phyloP scores from a whole-genome alignment of 2,113 vertebrate species.

The Trachemys scripta region DNA sequence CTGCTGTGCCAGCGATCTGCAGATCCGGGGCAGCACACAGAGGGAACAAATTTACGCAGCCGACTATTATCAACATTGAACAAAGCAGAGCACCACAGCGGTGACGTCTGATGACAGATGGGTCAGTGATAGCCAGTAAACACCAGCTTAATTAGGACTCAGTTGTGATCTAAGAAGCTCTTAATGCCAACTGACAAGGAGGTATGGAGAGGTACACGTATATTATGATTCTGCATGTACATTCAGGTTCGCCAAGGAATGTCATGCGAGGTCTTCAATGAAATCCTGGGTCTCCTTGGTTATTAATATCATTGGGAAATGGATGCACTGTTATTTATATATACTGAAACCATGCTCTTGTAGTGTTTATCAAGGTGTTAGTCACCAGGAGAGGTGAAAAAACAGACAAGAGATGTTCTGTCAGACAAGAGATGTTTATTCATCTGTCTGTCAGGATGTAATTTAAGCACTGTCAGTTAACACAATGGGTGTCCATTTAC shows the following conservation, averaged over 20 bases:
- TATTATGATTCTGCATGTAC: background rate
- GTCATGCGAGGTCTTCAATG: background rate
- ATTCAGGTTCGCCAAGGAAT: background rate
- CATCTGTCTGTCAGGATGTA: background rate
- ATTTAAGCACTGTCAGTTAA: background rate
- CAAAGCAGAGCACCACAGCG: too few relatives aligned
- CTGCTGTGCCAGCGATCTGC: too few relatives aligned
- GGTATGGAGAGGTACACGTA: too few relatives aligned
- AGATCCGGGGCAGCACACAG: too few relatives aligned
- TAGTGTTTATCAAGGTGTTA: background rate
- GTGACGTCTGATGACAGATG: too few relatives aligned
- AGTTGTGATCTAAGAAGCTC: background rate
- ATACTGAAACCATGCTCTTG: background rate
- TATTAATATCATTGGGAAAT: background rate
- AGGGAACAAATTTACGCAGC: too few relatives aligned
- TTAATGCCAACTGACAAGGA: too few relatives aligned
- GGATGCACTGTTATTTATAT: background rate
- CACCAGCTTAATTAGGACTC: background rate
- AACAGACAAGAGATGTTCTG: background rate
- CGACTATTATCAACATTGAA: too few relatives aligned
- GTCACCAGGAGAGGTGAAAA: background rate
- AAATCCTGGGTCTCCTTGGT: background rate
- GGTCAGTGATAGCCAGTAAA: conserved; percentile 40
- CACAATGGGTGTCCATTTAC: background rate
- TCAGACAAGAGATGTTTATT: background rate